Evolutionary conservation across 1,140 invertebrate genomes (phyloP).

Genomic region (Vanessa tameamea): DNA sequence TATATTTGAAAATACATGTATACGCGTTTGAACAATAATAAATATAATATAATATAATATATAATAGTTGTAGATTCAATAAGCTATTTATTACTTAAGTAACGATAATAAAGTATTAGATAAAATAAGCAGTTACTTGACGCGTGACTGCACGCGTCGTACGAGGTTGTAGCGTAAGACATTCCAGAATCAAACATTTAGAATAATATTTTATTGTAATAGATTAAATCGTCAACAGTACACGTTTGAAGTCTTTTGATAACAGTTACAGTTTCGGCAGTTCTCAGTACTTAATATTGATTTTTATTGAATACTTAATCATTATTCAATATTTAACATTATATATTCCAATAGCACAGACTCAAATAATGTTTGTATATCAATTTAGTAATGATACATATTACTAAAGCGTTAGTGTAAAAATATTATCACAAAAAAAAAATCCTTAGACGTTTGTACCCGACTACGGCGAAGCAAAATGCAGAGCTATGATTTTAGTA

Average conservation of each 20-base stretch:
- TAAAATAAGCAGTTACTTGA: constrained; percentile 42
- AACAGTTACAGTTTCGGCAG: no score
- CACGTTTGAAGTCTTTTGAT: neutral
- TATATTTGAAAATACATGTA: constrained; percentile 74
- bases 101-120: constrained; percentile 50
- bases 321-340: no score
- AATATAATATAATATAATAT: constrained; percentile 11
- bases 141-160: constrained; percentile 45
- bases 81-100: constrained; percentile 49
- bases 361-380: no score
- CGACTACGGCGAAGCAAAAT: no score
- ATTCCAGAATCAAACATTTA: constrained; percentile 28
- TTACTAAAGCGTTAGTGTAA: no score
- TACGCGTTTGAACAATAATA: constrained; percentile 79
- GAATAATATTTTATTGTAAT: constrained; percentile 18
- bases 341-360: no score
- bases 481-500: no score
- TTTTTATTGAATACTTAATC: no score
- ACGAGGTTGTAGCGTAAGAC: constrained; percentile 39
- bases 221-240: neutral
- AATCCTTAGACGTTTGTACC: no score
- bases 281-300: no score
- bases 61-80: constrained; percentile 54
- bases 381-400: no score
- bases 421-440: no score